Evolutionary conservation across 2,797 vertebrate genomes (phyloP).

Genomic region (Sebastes flavidus): DNA sequence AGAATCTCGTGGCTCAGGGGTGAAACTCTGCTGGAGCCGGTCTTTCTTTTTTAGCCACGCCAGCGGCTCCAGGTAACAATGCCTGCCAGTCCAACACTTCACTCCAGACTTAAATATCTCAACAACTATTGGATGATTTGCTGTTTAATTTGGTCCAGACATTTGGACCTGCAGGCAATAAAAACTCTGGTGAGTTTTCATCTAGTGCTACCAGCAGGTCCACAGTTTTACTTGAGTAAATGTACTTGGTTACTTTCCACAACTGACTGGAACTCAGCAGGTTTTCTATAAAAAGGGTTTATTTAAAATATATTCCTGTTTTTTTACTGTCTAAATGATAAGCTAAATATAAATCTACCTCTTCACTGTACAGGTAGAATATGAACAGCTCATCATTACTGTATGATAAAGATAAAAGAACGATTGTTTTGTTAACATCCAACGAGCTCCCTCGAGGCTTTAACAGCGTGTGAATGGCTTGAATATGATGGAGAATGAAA

Average conservation of each 20-base stretch:
- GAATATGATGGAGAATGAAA: not conserved
- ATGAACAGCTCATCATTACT: not conserved
- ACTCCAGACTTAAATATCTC: not conserved
- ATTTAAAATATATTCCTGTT: not conserved
- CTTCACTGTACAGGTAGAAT: not conserved
- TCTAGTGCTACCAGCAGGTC: not conserved
- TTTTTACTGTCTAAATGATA: not conserved
- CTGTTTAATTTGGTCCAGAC: not conserved
- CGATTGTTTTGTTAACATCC: not conserved
- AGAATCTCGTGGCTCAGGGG: not conserved
- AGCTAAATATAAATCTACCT: not conserved
- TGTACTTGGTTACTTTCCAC: not conserved
- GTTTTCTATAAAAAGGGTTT: not conserved
- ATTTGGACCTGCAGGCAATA: not conserved
- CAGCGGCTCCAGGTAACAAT: not conserved
- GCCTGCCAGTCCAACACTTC: not conserved
- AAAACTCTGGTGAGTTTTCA: not conserved
- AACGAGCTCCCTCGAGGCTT: not conserved
- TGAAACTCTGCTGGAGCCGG: not conserved
- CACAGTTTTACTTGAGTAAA: not conserved
- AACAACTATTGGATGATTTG: not conserved
- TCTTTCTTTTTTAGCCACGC: not conserved
- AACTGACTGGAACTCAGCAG: not conserved
- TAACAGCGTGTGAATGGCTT: not conserved
- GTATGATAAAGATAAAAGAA: not conserved